phyloP scores from a whole-genome alignment of 2,888 invertebrate genomes.

The Folsomia manolachei region DNA sequence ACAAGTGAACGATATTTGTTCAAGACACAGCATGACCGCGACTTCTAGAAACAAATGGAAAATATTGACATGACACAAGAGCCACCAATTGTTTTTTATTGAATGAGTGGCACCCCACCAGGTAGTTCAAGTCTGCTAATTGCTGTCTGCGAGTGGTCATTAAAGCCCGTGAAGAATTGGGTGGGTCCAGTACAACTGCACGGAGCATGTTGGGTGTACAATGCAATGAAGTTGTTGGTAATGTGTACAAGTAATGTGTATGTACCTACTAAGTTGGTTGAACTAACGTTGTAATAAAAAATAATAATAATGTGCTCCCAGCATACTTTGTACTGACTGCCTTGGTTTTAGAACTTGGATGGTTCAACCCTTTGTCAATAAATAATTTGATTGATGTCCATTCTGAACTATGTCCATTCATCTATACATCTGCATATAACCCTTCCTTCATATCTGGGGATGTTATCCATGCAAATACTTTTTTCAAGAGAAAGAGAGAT shows the following conservation, averaged over 20 bases:
- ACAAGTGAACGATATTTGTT: too few species aligned
- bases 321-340: neutral
- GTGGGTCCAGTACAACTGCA: neutral
- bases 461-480: neutral
- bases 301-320: neutral
- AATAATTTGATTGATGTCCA: conserved; percentile 12
- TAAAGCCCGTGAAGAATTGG: neutral
- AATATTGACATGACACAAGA: neutral
- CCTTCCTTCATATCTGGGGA: neutral
- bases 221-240: neutral
- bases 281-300: neutral
- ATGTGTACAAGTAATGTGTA: neutral
- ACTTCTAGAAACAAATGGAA: too few species aligned
- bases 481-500: neutral
- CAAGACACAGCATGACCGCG: too few species aligned
- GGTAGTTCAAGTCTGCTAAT: neutral
- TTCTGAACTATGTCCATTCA: neutral
- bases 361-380: conserved; percentile 15
- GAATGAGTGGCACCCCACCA: neutral
- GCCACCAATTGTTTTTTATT: neutral
- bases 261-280: too few species aligned
- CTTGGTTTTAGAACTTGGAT: neutral
- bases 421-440: neutral
- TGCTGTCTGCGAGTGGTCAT: neutral
- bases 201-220: too few species aligned